A percentile compares a stretch with the other conserved stretches of the same genome.
Evolutionary conservation across 2,888 invertebrate species (phyloP).

Genomic region (Epistrophella euchroma): DNA sequence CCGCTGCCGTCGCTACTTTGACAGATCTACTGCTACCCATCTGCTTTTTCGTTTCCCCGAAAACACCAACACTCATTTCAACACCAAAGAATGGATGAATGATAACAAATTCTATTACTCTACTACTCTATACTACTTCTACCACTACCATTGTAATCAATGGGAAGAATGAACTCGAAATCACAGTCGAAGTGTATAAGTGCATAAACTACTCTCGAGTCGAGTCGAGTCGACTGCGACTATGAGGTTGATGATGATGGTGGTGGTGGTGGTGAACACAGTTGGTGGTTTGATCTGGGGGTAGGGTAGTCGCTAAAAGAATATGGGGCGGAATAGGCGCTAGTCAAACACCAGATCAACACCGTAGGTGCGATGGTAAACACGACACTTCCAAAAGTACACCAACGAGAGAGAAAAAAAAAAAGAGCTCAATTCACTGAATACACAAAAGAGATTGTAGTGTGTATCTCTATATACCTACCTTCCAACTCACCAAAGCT

Average conservation of each 20-base stretch:
- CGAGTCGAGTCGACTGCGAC: constrained; percentile 8
- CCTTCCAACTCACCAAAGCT: constrained; percentile 37
- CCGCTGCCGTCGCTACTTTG: constrained; percentile 29
- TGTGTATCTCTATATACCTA: constrained; percentile 35
- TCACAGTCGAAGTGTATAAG: constrained; percentile 64
- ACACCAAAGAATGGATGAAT: constrained; percentile 53
- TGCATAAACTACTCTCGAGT: constrained; percentile 63
- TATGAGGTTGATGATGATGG: constrained; percentile 22
- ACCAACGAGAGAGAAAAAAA: constrained; percentile 76
- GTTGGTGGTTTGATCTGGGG: constrained; percentile 40
- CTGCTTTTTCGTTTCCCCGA: constrained; percentile 31
- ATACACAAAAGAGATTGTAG: constrained; percentile 59
- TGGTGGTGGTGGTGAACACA: constrained; percentile 21
- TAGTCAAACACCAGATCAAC: constrained; percentile 82
- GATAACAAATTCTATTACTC: constrained; percentile 72
- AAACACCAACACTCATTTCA: constrained; percentile 29
- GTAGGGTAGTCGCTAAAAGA: constrained; percentile 56
- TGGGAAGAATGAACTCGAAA: constrained; percentile 64
- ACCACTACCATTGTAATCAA: constrained; percentile 36
- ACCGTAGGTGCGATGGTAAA: constrained; percentile 82
- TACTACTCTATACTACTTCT: constrained; percentile 29
- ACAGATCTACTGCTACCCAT: constrained; percentile 39
- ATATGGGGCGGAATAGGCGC: constrained; percentile 77
- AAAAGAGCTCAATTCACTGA: constrained; percentile 52
- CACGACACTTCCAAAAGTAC: constrained; percentile 78